These are phyloP conservation scores for Chrosomus eos DNA, from an alignment of 2,797 vertebrate species.

Conservation along the genomic window DNA sequence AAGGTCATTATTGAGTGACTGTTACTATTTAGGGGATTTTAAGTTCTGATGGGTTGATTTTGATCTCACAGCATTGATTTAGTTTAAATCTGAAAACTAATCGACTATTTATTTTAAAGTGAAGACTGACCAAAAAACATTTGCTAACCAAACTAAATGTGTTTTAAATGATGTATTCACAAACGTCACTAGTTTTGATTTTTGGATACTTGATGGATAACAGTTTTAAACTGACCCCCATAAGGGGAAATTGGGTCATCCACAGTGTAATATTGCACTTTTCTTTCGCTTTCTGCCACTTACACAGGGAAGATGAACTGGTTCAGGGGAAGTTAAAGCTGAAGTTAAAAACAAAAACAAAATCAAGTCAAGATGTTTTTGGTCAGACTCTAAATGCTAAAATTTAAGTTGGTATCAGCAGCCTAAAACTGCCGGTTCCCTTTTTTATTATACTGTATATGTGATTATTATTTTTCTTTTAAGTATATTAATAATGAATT, in stretches of 20 bases:
- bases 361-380: background rate
- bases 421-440: background rate
- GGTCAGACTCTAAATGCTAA: background rate
- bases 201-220: background rate
- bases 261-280: background rate
- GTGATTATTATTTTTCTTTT: background rate
- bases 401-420: background rate
- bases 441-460: conserved; percentile 5
- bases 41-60: background rate
- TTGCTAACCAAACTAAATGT: conserved; percentile 45
- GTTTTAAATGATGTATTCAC: conserved; percentile 33
- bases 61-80: conserved; percentile 27
- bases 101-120: conserved; percentile 25
- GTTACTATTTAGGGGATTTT: conserved; percentile 7
- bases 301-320: background rate
- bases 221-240: background rate
- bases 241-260: background rate
- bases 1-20: background rate
- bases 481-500: conserved; percentile 10
- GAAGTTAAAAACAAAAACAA: background rate
- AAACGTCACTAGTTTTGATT: background rate
- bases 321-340: background rate
- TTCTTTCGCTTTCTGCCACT: background rate
- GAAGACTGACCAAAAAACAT: conserved; percentile 34
- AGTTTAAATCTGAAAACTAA: conserved; percentile 22